Conservation (phyloP, 2,113 vertebrate species). For the Caloenas nicobarica region DNA sequence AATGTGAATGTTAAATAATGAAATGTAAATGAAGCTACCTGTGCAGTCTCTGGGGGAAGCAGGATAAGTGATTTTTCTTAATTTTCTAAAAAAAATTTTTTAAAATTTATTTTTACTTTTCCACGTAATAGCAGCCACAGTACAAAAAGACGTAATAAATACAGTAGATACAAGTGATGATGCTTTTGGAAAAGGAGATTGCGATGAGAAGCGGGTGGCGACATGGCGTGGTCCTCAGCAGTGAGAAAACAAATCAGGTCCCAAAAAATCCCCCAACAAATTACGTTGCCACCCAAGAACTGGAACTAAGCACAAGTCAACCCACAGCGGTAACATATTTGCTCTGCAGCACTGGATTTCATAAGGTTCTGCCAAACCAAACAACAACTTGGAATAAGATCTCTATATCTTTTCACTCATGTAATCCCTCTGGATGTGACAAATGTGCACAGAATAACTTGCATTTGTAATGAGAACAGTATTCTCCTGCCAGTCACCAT, state of each 20-base stretch:
- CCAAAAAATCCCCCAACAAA: not conserved
- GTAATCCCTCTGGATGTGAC: not conserved
- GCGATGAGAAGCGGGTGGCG: not conserved
- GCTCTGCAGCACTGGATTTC: not conserved
- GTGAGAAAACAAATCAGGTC: not conserved
- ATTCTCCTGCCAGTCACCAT: not conserved
- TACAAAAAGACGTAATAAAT: not conserved
- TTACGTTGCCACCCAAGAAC: not conserved
- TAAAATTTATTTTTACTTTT: not conserved
- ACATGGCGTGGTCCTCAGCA: accelerated
- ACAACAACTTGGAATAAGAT: constrained; percentile 41
- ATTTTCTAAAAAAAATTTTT: not conserved
- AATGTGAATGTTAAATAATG: not conserved
- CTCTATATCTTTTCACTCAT: not conserved
- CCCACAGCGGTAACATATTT: not conserved
- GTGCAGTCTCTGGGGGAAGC: not conserved
- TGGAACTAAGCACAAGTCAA: not conserved
- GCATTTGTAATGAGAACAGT: not conserved
- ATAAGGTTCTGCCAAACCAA: constrained; percentile 30
- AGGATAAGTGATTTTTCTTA: not conserved
- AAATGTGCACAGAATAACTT: constrained; percentile 10
- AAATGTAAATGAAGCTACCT: not conserved
- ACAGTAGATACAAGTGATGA: not conserved
- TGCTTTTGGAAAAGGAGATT: not conserved
- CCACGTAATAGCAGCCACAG: not conserved